These are phyloP conservation scores for Nephila pilipes DNA, from an alignment of 1,140 invertebrate genomes.

Conservation along the genomic window DNA sequence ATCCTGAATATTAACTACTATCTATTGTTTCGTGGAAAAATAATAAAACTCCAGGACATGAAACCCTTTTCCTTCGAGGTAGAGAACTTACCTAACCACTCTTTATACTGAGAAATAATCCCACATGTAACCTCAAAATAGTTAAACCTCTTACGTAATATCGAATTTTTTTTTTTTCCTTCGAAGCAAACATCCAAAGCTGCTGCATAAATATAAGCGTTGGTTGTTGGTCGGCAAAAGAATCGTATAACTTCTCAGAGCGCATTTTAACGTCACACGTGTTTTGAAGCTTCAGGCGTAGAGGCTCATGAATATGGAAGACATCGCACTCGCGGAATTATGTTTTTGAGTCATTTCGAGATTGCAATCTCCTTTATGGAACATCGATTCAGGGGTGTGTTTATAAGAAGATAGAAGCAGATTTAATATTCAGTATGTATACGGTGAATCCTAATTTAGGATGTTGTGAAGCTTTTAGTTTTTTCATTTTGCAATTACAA, in stretches of 20 bases:
- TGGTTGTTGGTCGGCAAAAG: neutral
- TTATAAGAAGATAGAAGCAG: too few species aligned
- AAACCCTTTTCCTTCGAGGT: neutral
- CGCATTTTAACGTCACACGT: neutral
- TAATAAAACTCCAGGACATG: neutral
- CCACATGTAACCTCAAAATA: neutral
- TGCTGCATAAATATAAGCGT: neutral
- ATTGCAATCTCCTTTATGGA: neutral
- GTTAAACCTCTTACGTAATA: neutral
- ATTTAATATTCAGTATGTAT: too few species aligned
- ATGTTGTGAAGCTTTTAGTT: too few species aligned
- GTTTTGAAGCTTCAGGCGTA: neutral
- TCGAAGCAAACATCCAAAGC: neutral
- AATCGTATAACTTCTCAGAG: neutral
- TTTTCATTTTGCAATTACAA: too few species aligned
- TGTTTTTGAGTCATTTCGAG: neutral
- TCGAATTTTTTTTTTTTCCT: neutral
- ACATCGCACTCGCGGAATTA: neutral
- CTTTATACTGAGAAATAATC: neutral
- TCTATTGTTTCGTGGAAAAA: neutral
- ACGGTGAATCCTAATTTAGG: too few species aligned
- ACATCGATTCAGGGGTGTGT: too few species aligned
- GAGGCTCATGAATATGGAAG: slow-evolving; percentile 1
- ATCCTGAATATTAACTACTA: too few species aligned
- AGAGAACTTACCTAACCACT: neutral